These are phyloP conservation scores for Serripes groenlandicus DNA, from an alignment of 2,888 invertebrate genomes.

Conservation along the genomic window DNA sequence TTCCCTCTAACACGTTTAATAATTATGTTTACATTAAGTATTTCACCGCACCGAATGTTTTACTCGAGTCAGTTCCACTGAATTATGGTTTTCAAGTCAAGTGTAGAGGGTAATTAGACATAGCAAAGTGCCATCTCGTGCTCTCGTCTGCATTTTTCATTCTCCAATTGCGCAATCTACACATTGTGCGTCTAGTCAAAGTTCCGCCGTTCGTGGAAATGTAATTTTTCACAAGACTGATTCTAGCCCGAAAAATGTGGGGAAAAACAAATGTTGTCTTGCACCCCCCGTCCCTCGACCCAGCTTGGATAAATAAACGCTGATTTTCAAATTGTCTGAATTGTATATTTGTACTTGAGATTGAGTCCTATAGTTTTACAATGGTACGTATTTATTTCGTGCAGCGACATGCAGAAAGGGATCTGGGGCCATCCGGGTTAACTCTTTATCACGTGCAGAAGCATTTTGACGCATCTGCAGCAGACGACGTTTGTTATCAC, in stretches of 20 bases:
- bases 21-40: slow-evolving; percentile 27
- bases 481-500: no score
- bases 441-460: no score
- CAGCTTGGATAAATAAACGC: slow-evolving; percentile 14
- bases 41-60: slow-evolving; percentile 20
- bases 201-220: not conserved
- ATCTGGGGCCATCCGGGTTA: no score
- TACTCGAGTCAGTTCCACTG: not conserved
- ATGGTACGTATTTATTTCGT: not conserved
- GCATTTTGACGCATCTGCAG: no score
- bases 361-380: slow-evolving; percentile 9
- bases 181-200: not conserved
- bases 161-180: slow-evolving; percentile 21
- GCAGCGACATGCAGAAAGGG: no score
- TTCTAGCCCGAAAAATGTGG: not conserved
- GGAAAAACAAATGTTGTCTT: slow-evolving; percentile 8
- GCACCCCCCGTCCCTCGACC: not conserved
- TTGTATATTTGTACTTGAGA: slow-evolving; percentile 23
- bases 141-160: slow-evolving; percentile 17
- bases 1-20: slow-evolving; percentile 11
- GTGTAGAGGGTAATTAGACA: slow-evolving; percentile 23
- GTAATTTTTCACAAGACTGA: slow-evolving; percentile 14
- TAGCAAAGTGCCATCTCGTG: slow-evolving; percentile 12
- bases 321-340: slow-evolving; percentile 12
- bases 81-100: slow-evolving; percentile 19